phyloP scores from a whole-genome alignment of 2,113 vertebrate species.

The Clarias magur region DNA sequence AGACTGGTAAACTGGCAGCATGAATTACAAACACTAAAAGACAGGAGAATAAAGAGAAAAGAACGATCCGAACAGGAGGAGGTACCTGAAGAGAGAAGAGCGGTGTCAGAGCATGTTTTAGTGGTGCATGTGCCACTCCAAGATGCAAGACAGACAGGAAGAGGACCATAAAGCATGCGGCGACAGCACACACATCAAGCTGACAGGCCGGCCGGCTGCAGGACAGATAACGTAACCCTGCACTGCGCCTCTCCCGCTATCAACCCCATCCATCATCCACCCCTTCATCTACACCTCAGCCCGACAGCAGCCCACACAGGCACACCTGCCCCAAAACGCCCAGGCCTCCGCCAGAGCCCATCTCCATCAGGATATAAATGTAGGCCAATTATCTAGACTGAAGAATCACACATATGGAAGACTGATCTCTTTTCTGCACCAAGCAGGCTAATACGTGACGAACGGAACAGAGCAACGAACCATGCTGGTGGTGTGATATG shows the following conservation, averaged over 20 bases:
- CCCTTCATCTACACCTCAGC: slow-evolving; percentile 55
- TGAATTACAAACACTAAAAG: background rate
- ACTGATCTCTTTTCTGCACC: background rate
- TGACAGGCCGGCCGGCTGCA: slow-evolving; percentile 75
- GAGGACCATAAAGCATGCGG: slow-evolving; percentile 75
- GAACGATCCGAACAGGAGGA: background rate
- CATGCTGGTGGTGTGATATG: background rate
- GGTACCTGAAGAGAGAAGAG: slow-evolving; percentile 6
- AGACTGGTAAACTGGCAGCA: background rate
- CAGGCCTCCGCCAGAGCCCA: slow-evolving; percentile 43
- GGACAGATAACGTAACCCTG: slow-evolving; percentile 74
- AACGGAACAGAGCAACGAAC: background rate
- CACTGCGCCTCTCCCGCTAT: slow-evolving; percentile 67
- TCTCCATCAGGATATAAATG: slow-evolving; percentile 33
- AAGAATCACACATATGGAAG: background rate
- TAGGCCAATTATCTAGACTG: slow-evolving; percentile 16
- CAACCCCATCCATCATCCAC: slow-evolving; percentile 78
- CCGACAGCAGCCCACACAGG: slow-evolving; percentile 25
- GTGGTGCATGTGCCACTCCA: slow-evolving; percentile 57
- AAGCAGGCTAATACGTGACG: background rate
- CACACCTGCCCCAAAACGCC: slow-evolving; percentile 54
- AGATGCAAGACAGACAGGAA: slow-evolving; percentile 74
- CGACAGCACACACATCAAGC: slow-evolving; percentile 79
- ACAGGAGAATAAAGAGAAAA: background rate
- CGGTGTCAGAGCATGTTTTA: slow-evolving; percentile 26